Base-by-base conservation (phyloP, 2,797 vertebrate genomes). In the Acipenser transmontanus region DNA sequence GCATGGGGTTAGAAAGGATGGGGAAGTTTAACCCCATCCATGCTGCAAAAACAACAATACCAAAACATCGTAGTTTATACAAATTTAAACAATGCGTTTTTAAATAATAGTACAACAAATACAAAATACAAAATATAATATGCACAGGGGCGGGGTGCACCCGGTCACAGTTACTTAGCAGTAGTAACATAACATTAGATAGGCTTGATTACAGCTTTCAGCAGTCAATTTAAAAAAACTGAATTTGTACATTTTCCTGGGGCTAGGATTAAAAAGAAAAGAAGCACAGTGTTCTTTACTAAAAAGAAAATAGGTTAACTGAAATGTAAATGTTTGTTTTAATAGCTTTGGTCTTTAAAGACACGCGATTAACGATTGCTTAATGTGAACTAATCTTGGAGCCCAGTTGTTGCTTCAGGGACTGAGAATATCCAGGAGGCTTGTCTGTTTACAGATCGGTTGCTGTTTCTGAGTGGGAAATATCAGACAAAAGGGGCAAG, bases 401-500 rank as follows among this genome's bases (percentile, higher is more conserved):
- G 34, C 54, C 62, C 49, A 50, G 54, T 59, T 12, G 20, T 34
- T 7, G 48, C 61, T 51, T 59, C 34, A 10, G 7, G 56, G 69
- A 63, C 49, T 34, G 34, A 34, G 13, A 65, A 4, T 14, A 47
- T 62, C 60, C 7, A 50, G 47, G 49, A 13, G 50, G 34, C 13
- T 47, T 59, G 63, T 50, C n/a, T 65, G 12, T 62, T 59, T 59
- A 34, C 61, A 66, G 52, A 70, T 63, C 12, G 49, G 47, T 70
- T 54, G 47, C 48, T 64, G 50, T 47, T 60, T 34, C 54, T 61
- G 13, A 20, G 8, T 54, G 61, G 34, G 8, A 17, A n/a, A 47
- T 47, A 61, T 12, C 8, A 17, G 49, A 50, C 14, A 34, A 49
- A 52, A 66, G 49, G 47, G 52, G 7, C 59, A n/a, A 61, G 14